Conservation (phyloP, 1,140 invertebrate genomes). For the Rhyacophila brunnea region DNA sequence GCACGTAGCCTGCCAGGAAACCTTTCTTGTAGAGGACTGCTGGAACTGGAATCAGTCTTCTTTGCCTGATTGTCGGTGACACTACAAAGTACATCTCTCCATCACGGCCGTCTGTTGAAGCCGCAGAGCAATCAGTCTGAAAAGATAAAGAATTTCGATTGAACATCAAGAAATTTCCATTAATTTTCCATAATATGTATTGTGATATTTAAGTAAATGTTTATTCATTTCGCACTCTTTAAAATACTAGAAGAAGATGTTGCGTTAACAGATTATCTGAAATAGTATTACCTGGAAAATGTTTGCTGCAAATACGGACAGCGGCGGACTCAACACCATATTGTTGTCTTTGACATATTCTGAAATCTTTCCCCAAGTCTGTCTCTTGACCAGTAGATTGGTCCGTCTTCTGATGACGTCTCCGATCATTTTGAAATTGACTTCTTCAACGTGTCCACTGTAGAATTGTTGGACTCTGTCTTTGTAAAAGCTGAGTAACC, state of each 20-base stretch:
- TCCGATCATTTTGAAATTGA: constrained; percentile 75
- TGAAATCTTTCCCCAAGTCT: constrained; percentile 71
- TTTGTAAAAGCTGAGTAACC: constrained; percentile 80
- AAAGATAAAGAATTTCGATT: constrained; percentile 37
- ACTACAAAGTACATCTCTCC: constrained; percentile 84
- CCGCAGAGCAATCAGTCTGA: constrained; percentile 71
- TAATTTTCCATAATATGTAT: no score
- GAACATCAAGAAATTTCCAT: not conserved
- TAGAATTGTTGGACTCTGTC: constrained; percentile 83
- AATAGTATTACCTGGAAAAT: constrained; percentile 68
- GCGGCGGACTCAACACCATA: constrained; percentile 67
- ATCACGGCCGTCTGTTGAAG: constrained; percentile 70
- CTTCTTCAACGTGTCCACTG: constrained; percentile 79
- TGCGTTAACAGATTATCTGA: not conserved
- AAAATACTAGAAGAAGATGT: no score
- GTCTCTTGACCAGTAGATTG: constrained; percentile 74
- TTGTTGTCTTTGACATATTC: constrained; percentile 73
- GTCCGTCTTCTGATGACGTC: constrained; percentile 74
- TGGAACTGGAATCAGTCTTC: constrained; percentile 76
- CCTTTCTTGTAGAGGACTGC: constrained; percentile 73
- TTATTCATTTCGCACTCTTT: no score
- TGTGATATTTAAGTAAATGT: no score
- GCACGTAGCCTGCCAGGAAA: constrained; percentile 80
- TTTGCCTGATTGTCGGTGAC: constrained; percentile 70
- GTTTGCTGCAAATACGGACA: constrained; percentile 76